Evolutionary conservation across 2,888 invertebrate genomes (phyloP), one percentile per base, ranked within the genome.

Genomic region (Ephialtes manifestator): DNA sequence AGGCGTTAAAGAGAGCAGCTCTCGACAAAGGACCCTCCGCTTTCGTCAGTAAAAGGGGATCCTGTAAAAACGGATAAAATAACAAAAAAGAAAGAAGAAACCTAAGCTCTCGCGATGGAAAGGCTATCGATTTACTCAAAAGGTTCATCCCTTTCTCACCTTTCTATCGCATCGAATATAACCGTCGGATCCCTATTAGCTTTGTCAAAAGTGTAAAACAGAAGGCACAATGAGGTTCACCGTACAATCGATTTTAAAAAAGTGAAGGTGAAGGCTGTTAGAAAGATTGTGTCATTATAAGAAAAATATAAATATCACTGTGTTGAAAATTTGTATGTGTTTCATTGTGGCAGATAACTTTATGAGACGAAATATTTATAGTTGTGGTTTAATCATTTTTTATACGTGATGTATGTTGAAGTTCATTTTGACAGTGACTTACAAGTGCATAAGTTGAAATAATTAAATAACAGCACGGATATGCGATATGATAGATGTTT

Each of bases 121-220:
- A 88, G 90, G 89, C 78, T 91, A 92, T 92, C 92, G 92, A 92
- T 92, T 92, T 87, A 88, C 89, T 58, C 86, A 85, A 87, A 83
- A 87, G 86, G 81, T 81, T 81, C 79, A 70, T 63, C 63, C 77
- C 70, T 81, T 79, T 85, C 81, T 81, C 81, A 63, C 71, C 77
- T 71, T 81, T 65, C 75, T 79, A 68, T 79, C 86, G 70, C 60
- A 67, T 48, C 71, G 31, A 72, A 76, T 55, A 67, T 51, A 76
- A 55, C 71, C 74, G 11, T 39, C 76, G 51, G 39, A 60, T 76
- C 43, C 53, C 46, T 75, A 75, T 79, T 63, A 80, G 31, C 60
- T 71, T 80, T 18, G 55, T 79, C 60, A 84, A 84, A 80, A 60
- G 15, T 48, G 46, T 48, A 28, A 68, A 24, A 68, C 68, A 68